A percentile compares a stretch with the other conserved stretches of the same genome.
phyloP scores from a whole-genome alignment of 2,888 invertebrate species.

The Drosophila acutilabella region DNA sequence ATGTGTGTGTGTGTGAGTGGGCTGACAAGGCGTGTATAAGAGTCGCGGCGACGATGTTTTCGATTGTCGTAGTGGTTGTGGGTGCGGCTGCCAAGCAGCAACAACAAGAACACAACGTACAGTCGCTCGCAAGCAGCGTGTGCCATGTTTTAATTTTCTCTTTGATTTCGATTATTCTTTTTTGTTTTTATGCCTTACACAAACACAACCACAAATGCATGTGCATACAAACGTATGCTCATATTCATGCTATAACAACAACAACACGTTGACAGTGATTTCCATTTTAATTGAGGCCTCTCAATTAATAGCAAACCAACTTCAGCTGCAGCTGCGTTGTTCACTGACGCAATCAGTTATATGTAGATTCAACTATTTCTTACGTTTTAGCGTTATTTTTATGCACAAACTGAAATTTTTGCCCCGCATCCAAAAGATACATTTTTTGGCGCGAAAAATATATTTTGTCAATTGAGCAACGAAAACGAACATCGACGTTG shows the following conservation, averaged over 20 bases:
- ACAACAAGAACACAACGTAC: conserved; percentile 58
- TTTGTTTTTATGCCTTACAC: conserved; percentile 17
- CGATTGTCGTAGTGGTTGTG: conserved; percentile 57
- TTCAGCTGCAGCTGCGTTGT: conserved; percentile 41
- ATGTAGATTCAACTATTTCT: conserved; percentile 2
- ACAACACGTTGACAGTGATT: conserved; percentile 67
- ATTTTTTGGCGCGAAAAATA: conserved; percentile 61
- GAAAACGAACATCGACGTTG: not conserved
- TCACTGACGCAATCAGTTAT: conserved; percentile 53
- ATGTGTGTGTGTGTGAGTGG: conserved; percentile 43
- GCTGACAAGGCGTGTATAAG: conserved; percentile 68
- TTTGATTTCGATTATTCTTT: conserved; percentile 27
- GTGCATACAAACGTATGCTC: conserved; percentile 1
- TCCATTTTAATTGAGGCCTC: conserved; percentile 70
- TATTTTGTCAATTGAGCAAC: conserved; percentile 42
- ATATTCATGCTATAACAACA: conserved; percentile 26
- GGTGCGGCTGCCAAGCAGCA: conserved; percentile 60
- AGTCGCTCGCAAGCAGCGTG: conserved; percentile 62
- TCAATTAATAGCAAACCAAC: conserved; percentile 65
- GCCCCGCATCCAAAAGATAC: conserved; percentile 7
- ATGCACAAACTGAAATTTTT: conserved; percentile 16
- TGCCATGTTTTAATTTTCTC: conserved; percentile 60
- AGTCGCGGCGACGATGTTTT: conserved; percentile 47
- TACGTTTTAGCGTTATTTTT: conserved; percentile 39
- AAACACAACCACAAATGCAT: not conserved